A percentile compares a stretch with the other conserved stretches of the same genome.
phyloP scores from a whole-genome alignment of 2,888 invertebrate species.

The Lampropteryx suffumata region DNA sequence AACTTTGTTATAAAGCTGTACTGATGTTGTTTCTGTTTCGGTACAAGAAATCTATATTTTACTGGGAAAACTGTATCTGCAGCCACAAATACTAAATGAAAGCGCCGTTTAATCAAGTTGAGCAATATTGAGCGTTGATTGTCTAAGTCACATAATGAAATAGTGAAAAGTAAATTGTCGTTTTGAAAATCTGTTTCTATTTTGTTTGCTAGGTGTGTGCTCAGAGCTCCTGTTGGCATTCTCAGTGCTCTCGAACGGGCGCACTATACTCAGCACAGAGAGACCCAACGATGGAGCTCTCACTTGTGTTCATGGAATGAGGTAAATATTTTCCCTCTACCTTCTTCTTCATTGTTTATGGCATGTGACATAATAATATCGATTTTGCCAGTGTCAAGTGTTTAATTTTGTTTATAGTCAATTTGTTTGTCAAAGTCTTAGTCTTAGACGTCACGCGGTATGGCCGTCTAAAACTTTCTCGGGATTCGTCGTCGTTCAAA shows the following conservation, averaged over 20 bases:
- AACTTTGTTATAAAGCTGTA: neutral
- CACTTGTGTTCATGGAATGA: constrained; percentile 89
- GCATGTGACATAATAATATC: no score
- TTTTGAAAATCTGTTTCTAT: neutral
- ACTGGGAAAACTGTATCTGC: no score
- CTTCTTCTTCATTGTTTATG: no score
- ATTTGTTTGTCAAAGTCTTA: no score
- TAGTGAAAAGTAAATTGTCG: neutral
- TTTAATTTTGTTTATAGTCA: no score
- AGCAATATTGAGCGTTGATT: neutral
- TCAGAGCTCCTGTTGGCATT: constrained; percentile 87
- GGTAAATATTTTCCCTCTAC: no score
- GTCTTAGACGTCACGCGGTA: no score
- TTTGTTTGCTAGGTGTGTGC: constrained; percentile 70
- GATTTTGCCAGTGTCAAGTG: no score
- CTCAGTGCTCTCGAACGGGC: constrained; percentile 88
- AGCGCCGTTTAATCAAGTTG: neutral
- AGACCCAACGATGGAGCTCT: constrained; percentile 85
- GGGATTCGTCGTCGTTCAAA: no score
- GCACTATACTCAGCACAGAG: constrained; percentile 88
- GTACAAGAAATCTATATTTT: no score
- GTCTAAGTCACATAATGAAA: neutral
- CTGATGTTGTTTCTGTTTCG: neutral
- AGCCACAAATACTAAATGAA: neutral
- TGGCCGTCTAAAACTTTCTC: no score